Evolutionary conservation across 2,113 vertebrate genomes (phyloP), one percentile per base, ranked within the genome.

Genomic region (Myotis yumanensis): DNA sequence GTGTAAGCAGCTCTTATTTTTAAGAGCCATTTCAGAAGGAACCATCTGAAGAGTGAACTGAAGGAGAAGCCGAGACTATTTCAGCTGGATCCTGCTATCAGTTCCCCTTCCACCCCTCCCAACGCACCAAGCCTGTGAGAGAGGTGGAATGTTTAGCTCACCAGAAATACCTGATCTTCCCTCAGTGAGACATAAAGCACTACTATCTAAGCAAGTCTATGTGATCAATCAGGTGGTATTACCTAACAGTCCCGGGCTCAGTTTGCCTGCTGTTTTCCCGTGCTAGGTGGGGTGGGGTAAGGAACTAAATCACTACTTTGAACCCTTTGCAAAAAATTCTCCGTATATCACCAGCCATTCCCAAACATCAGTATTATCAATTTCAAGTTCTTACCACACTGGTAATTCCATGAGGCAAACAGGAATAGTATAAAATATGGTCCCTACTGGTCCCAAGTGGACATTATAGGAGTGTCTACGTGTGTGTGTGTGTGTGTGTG

Each of bases 1-100:
- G 25, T 40, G 69, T n/a, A 46, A 62, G 68, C 54, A 82, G 83
- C 87, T 76, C 95, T 98, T 97, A 51, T 84, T 91, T 79, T 94
- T 94, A 93, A 94, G 97, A 94, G 83, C 71, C 72, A 83, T 96
- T 97, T 96, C 91, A 15, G 3, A 80, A 86, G 80, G 40, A 96
- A 52, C 28, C 25, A 82, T 82, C 51, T 79, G 64, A 92, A 62
- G 87, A 96, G 76, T 95, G 94, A 96, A 89, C 77, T 77, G 80
- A 94, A 98, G 77, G 94, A 96, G 88, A 93, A 94, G 77, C 84
- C 75, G 59, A 52, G 86, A 66, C 84, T 76, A 17, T 48, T 28
- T 68, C 22, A 25, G 32, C 16, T 81, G 71, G 23, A 72, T 75
- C 18, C 51, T 87, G 91, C 84, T 62, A 93, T 80, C 62, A 12